These are phyloP conservation scores for Nymphalis c-album DNA, from an alignment of 2,888 invertebrate genomes.

Conservation along the genomic window DNA sequence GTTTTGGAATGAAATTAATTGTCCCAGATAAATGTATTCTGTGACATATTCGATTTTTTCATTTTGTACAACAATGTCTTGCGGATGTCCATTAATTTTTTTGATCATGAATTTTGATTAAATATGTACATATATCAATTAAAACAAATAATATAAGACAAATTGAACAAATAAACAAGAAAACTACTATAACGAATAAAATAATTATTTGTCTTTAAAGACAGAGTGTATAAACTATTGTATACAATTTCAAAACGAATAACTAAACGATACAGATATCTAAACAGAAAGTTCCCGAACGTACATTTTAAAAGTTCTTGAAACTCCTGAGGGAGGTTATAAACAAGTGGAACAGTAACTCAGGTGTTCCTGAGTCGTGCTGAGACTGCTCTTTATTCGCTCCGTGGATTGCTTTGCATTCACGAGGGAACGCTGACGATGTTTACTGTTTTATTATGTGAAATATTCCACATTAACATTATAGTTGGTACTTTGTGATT, in stretches of 20 bases:
- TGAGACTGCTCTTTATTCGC: slow-evolving; percentile 59
- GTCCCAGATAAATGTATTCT: too few species aligned
- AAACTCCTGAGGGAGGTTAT: slow-evolving; percentile 43
- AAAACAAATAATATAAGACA: too few species aligned
- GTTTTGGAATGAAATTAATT: too few species aligned
- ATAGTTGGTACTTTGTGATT: too few species aligned
- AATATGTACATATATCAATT: too few species aligned
- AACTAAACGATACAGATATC: neutral
- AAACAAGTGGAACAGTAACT: slow-evolving; percentile 60
- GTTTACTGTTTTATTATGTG: slow-evolving; percentile 1
- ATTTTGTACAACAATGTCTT: too few species aligned
- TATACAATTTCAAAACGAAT: neutral
- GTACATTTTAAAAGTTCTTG: slow-evolving; percentile 21
- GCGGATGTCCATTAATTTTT: too few species aligned
- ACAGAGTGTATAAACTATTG: neutral
- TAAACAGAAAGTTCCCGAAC: slow-evolving; percentile 9
- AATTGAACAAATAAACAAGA: too few species aligned
- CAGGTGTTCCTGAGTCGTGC: slow-evolving; percentile 62
- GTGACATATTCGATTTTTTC: too few species aligned
- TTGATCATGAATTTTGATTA: too few species aligned
- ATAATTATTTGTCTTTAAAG: too few species aligned
- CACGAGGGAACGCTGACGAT: slow-evolving; percentile 5
- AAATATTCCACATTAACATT: neutral
- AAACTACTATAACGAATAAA: too few species aligned
- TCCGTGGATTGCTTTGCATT: slow-evolving; percentile 42